These are phyloP conservation scores for Apteryx mantelli DNA, from an alignment of 2,113 vertebrate species.

Conservation along the genomic window DNA sequence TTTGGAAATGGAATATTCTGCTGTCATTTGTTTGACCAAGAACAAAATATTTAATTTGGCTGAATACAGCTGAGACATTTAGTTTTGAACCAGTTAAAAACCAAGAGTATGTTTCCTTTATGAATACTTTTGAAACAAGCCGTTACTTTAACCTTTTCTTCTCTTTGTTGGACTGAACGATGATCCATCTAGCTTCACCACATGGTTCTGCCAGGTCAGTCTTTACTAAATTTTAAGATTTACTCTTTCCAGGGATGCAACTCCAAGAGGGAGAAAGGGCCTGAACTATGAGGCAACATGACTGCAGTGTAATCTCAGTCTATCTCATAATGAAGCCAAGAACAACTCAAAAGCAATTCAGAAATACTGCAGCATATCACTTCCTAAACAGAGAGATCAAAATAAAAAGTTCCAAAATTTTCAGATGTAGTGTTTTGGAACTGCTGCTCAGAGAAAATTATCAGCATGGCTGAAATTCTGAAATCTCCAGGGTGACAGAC, in stretches of 20 bases:
- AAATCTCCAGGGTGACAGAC: neutral
- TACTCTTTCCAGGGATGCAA: neutral
- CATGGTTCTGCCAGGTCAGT: neutral
- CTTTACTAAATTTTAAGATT: neutral
- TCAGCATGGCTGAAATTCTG: neutral
- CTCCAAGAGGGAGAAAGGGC: neutral
- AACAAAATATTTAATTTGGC: neutral
- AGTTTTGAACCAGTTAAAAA: neutral
- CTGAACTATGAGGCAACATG: neutral
- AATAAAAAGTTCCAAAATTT: neutral
- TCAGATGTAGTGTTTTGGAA: neutral
- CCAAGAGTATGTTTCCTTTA: neutral
- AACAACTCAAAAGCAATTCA: neutral
- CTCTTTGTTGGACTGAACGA: neutral
- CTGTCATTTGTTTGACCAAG: neutral
- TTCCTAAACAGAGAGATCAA: neutral
- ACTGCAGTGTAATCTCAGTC: neutral
- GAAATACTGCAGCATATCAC: neutral
- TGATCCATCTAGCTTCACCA: neutral
- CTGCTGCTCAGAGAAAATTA: neutral
- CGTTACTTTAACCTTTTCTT: neutral
- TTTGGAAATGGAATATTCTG: neutral
- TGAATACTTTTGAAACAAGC: neutral
- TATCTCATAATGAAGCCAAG: neutral
- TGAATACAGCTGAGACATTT: accelerated